Evolutionary conservation across 1,140 invertebrate genomes (phyloP).

Genomic region (Olivierus martensii): DNA sequence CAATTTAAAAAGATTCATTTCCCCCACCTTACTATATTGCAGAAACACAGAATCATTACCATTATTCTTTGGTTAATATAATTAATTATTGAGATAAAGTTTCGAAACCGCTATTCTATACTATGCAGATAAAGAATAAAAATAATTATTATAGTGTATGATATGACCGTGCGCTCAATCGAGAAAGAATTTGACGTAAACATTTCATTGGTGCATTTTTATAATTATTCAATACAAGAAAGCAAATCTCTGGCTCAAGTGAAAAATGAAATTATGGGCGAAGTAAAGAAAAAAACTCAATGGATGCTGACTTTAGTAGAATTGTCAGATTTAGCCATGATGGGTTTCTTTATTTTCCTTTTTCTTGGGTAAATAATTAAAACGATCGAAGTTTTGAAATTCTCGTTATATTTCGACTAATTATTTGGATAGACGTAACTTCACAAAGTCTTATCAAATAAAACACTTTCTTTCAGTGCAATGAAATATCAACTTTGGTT

Average conservation of each 20-base stretch:
- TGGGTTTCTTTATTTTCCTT: slow-evolving; percentile 22
- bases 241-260: slow-evolving; percentile 23
- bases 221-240: slow-evolving; percentile 25
- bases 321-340: slow-evolving; percentile 21
- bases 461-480: not conserved
- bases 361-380: slow-evolving; percentile 22
- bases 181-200: slow-evolving; percentile 31
- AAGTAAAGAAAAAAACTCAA: slow-evolving; percentile 21
- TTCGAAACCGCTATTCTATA: no score
- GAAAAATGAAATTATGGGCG: slow-evolving; percentile 24
- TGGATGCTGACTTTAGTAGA: slow-evolving; percentile 15
- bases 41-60: no score
- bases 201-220: slow-evolving; percentile 25
- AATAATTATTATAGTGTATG: no score
- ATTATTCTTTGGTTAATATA: no score
- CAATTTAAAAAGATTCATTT: no score
- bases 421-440: no score
- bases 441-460: no score
- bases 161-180: slow-evolving; percentile 11
- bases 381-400: no score
- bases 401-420: no score
- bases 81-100: no score
- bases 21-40: no score
- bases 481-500: slow-evolving; percentile 24
- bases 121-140: no score